Conservation (phyloP, 2,888 invertebrate species). For the Watsonalla binaria region DNA sequence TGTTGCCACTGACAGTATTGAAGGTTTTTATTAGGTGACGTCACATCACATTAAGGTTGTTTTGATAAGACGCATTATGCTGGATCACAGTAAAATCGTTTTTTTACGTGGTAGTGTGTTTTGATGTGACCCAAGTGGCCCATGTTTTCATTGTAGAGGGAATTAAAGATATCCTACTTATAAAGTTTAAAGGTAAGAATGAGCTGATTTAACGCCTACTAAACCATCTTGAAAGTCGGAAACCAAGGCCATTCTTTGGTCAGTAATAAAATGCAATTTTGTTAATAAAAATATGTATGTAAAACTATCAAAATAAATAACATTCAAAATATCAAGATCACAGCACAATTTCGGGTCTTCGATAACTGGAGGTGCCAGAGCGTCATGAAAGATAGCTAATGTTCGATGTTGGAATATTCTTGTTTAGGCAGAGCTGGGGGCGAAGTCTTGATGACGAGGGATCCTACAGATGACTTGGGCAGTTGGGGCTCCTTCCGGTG, state of each 20-base stretch:
- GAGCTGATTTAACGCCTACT: too few relatives aligned
- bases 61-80: too few relatives aligned
- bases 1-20: conserved; percentile 7
- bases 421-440: conserved; percentile 22
- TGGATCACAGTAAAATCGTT: too few relatives aligned
- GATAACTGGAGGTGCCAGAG: neutral
- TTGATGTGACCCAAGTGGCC: too few relatives aligned
- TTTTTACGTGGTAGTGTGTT: too few relatives aligned
- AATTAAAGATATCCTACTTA: too few relatives aligned
- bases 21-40: neutral
- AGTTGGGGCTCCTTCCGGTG: conserved; percentile 51
- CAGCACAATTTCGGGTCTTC: neutral
- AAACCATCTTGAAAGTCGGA: too few relatives aligned
- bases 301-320: conserved; percentile 1
- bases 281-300: neutral
- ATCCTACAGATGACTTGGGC: conserved; percentile 36
- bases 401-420: conserved; percentile 4
- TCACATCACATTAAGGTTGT: too few relatives aligned
- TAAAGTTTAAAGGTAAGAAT: too few relatives aligned
- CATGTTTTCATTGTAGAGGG: too few relatives aligned
- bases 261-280: neutral
- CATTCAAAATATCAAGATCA: conserved; percentile 3
- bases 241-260: neutral
- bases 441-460: conserved; percentile 42
- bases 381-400: neutral